Evolutionary conservation across 1,140 invertebrate genomes (phyloP), one percentile per base, ranked within the genome.

Genomic region (Heliconius hermathena): DNA sequence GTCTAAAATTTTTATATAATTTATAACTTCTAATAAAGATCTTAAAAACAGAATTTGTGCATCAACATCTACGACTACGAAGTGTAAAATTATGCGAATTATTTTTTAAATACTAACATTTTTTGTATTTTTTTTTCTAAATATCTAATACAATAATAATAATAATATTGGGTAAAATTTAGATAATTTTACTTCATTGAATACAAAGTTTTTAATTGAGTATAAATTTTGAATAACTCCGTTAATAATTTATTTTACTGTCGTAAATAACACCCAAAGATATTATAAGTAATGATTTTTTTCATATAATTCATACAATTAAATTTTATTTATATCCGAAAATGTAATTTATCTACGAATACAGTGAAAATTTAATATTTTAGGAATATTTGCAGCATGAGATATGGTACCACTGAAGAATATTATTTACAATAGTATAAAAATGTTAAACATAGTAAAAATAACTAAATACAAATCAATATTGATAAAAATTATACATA

Each of bases 21-120:
- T 80, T 81, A 87, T 88, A 91, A 88, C 88, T 88, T 87, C 87
- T 84, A 89, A 89, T 90, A 92, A 90, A 92, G 86, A 81, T 92
- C 85, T 92, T 89, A 86, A 77, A 81, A 91, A 92, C 87, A 88
- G 76, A 91, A 81, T 85, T 90, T 89, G 91, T 93, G 91, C 90
- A 89, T 86, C 85, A 93, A 93, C 90, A 85, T 87, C 91, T 93
- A 92, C 86, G 72, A 73, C 90, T 93, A 93, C 89, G 52, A 82
- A 92, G 90, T 92, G 90, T 90, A 89, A 93, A 93, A 91, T 88
- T 77, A 89, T 87, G 78, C 78, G 75, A 89, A 89, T 91, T 90
- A 90, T 84, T 66, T 66, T 16, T 26, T 66, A 66, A 26, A 81
- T 77, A 57, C 87, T 89, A 88, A 54, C 8, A 41, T 22, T 66